Base-by-base conservation (phyloP, 2,113 vertebrate species). In the Dicentrarchus labrax region DNA sequence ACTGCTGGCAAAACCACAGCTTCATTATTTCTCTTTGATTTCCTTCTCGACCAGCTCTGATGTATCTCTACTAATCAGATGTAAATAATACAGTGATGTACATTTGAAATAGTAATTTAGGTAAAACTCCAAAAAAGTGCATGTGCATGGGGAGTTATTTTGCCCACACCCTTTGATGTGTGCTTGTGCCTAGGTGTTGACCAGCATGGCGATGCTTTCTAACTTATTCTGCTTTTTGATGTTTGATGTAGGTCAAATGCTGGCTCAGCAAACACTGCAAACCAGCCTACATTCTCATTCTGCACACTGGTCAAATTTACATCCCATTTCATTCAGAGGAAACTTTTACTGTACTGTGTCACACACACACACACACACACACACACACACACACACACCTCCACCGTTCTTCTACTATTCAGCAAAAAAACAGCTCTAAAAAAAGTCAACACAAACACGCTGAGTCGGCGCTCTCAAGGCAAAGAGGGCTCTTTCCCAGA, bases 271-370 rank as follows among this genome's bases (percentile, higher is more conserved):
- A 82, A 87, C 50, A 66, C 66, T 67, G 54, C 79, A 68, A 87
- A 80, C 48, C 50, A 61, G 78, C 71, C 75, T 62, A 48, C 57
- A 80, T 86, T 86, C 67, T 86, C 54, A 91, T 91, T 91, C 85
- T 90, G 83, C 88, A 86, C 38, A 30, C 80, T 83, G 88, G 84
- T 93, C 86, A 90, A 87, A 93, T 93, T 91, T 90, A 88, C 89
- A 92, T 93, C 85, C 80, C 82, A 88, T 91, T 92, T 91, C 76
- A 91, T 91, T 86, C 89, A 84, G 61, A 57, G 82, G 53, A 81
- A 89, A 89, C 86, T 76, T 59, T 88, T 76, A 81, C 82, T 69
- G 77, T 71, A 76, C 78, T 78, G 61, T 59, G 61, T 59, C 77
- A 61, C 64, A 73, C 86, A 79, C 76, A 67, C 69, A 51, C 38